These are phyloP conservation scores for Megalopta genalis DNA, from an alignment of 1,140 invertebrate genomes.

Conservation along the genomic window DNA sequence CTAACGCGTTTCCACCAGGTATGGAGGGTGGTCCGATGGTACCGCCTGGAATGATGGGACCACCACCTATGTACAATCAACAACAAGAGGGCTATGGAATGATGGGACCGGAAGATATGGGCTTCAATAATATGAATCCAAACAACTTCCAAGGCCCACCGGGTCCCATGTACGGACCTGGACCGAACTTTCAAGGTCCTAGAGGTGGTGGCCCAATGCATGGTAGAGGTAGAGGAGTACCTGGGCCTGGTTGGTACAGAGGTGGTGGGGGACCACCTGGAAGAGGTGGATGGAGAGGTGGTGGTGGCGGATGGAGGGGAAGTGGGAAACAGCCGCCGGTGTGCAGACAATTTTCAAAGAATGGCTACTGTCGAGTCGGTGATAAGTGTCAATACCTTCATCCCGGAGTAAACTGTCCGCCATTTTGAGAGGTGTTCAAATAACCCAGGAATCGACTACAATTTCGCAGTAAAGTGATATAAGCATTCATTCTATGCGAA, in stretches of 20 bases:
- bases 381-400: constrained; percentile 90
- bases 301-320: constrained; percentile 76
- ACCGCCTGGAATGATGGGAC: constrained; percentile 74
- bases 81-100: constrained; percentile 70
- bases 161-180: constrained; percentile 70
- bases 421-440: constrained; percentile 67
- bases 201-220: constrained; percentile 80
- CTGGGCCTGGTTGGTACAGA: constrained; percentile 72
- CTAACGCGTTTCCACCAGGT: constrained; percentile 64
- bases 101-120: constrained; percentile 73
- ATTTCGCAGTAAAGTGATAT: not conserved
- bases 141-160: constrained; percentile 73
- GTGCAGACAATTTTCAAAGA: constrained; percentile 88
- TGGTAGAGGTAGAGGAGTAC: constrained; percentile 77
- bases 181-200: constrained; percentile 77
- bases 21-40: constrained; percentile 75
- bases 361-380: constrained; percentile 87
- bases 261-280: constrained; percentile 64
- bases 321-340: constrained; percentile 80
- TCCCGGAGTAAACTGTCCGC: constrained; percentile 84
- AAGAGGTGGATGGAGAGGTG: constrained; percentile 79
- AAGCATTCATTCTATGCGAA: constrained; percentile 8
- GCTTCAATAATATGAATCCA: constrained; percentile 67
- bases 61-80: constrained; percentile 81
- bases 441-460: constrained; percentile 9